A percentile compares a stretch with the other conserved stretches of the same genome.
Evolutionary conservation across 92 coral and sea anemone genomes (phyloP).

Genomic region (Zoanthus sansibaricus): DNA sequence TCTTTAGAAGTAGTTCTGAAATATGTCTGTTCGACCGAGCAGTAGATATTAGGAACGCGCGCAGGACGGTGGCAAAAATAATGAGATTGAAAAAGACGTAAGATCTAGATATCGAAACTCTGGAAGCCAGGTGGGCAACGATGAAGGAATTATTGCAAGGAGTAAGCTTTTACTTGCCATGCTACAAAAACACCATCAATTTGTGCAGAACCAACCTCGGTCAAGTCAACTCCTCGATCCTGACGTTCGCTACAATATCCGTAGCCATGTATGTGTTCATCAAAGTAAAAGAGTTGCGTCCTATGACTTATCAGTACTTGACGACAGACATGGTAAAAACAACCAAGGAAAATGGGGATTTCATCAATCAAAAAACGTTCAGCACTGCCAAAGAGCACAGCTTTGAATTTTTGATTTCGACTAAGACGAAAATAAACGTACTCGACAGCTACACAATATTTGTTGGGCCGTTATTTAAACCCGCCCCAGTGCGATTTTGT

Average conservation of each 20-base stretch:
- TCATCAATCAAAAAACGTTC: neutral
- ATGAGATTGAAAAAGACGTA: constrained; percentile 36
- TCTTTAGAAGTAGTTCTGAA: neutral
- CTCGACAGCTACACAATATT: too few species aligned
- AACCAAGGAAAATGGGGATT: constrained; percentile 18
- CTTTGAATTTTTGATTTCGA: neutral
- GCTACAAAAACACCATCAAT: neutral
- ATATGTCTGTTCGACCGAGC: constrained; percentile 41
- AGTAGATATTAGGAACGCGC: constrained; percentile 38
- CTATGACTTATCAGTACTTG: constrained; percentile 51
- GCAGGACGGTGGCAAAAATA: constrained; percentile 5
- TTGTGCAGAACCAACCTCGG: neutral
- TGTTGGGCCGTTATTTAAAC: constrained; percentile 53
- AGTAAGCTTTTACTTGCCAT: neutral
- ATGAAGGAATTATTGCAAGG: constrained; percentile 36
- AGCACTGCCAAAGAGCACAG: constrained; percentile 2
- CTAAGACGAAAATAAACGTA: too few species aligned
- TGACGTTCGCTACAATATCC: constrained; percentile 33
- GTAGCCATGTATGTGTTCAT: constrained; percentile 24
- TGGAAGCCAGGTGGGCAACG: constrained; percentile 52
- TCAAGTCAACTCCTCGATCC: neutral
- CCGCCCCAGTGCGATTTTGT: constrained; percentile 45
- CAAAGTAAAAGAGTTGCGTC: constrained; percentile 38
- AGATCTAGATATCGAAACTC: constrained; percentile 64
- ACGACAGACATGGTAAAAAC: constrained; percentile 29